phyloP scores from a whole-genome alignment of 2,113 vertebrate genomes.

The Peromyscus californicus region DNA sequence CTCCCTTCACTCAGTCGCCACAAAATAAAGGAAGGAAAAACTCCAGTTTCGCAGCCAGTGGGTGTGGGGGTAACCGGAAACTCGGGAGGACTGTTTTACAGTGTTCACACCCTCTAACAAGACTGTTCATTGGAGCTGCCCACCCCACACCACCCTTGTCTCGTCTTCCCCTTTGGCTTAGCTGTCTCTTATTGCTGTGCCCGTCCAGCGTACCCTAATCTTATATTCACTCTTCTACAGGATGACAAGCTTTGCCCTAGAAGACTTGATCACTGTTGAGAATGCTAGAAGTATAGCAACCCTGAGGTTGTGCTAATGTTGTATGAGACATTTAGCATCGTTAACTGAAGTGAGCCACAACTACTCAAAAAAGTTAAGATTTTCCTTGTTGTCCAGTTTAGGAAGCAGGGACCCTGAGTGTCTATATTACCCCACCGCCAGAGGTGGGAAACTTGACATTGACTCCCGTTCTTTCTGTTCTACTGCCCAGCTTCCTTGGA shows the following conservation, averaged over 20 bases:
- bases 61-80: not conserved
- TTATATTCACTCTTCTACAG: not conserved
- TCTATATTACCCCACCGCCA: not conserved
- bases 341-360: not conserved
- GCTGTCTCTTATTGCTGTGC: not conserved
- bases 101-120: constrained; percentile 46
- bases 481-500: not conserved
- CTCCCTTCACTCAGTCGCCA: not conserved
- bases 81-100: constrained; percentile 29
- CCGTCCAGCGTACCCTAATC: not conserved
- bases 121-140: not conserved
- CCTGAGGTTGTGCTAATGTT: not conserved
- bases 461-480: not conserved
- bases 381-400: not conserved
- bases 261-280: not conserved
- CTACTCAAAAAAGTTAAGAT: not conserved
- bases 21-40: constrained; percentile 45
- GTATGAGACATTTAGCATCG: not conserved
- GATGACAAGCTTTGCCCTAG: not conserved
- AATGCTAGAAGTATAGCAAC: not conserved
- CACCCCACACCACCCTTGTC: not conserved
- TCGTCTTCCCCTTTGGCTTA: not conserved
- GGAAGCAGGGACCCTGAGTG: not conserved
- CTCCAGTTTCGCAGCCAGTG: not conserved
- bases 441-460: not conserved